Base-by-base conservation (phyloP, 2,797 vertebrate genomes). In the Loriculus beryllinus region DNA sequence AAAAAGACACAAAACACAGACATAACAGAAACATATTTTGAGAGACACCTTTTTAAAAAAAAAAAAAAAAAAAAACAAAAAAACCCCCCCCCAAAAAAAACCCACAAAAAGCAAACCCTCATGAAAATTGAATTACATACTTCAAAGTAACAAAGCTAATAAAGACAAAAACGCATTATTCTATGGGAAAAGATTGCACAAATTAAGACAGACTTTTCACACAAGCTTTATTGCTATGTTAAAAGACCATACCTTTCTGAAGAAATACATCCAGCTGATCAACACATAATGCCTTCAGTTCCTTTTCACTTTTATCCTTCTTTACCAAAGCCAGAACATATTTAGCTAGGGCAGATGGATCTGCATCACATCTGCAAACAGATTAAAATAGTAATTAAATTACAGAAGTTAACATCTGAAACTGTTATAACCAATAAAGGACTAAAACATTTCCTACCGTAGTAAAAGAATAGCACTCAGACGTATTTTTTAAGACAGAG, bases 261-360 rank as follows among this genome's bases (percentile, higher is more conserved):
- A 99, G 99, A 97, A 99, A 99, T 80, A 99, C 99, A 98, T 99
- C 99, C 96, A 99, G 97, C 95, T 99, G 99, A 98, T 99, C 99
- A 95, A 99, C 98, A 97, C 99, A 99, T 79, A 99, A 97, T 54
- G 99, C 99, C 97, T 99, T 99, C 77, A 99, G 97, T 82, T 99
- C 99, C 96, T 99, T 99, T 93, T 99, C 99, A 87, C 97, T 99
- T 98, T 99, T 99, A 97, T 99, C 99, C 90, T 99, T 99, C 97
- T 99, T 99, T 95, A 99, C 99, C 97, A 99, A 98, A 91, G 99
- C 99, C 96, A 99, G 98, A 95, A 99, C 99, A 97, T 99, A 99
- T 95, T 99, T 99, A 76, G 99, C 99, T 40, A 99, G 98, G 43
- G 99, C 99, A 96, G 99, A 99, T 13, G 99, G 99, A 96, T 99